Percentiles rank a stretch among this genome's conserved stretches.
Conservation (phyloP, 2,888 invertebrate genomes). For the Stenolophus ochropezus region DNA sequence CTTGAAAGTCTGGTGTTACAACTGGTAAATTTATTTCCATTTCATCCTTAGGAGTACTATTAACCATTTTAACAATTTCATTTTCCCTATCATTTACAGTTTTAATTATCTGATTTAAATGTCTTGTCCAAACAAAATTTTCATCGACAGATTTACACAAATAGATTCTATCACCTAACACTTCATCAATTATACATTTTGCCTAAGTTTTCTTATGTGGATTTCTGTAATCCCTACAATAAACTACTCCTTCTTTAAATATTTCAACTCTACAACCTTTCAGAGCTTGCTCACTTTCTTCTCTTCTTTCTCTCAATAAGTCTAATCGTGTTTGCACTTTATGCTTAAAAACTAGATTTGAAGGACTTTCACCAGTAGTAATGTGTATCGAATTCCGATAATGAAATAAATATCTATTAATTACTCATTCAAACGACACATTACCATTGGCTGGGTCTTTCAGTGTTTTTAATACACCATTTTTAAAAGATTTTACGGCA, state of each 20-base stretch:
- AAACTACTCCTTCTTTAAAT: background rate
- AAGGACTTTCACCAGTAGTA: constrained; percentile 55
- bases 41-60: too few relatives aligned
- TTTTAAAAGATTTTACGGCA: constrained; percentile 59
- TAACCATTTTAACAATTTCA: too few relatives aligned
- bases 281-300: background rate
- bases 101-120: background rate
- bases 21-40: too few relatives aligned
- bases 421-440: constrained; percentile 34
- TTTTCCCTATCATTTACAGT: too few relatives aligned
- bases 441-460: constrained; percentile 39
- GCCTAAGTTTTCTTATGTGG: constrained; percentile 1
- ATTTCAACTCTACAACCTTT: background rate
- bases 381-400: constrained; percentile 59
- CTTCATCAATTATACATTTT: background rate
- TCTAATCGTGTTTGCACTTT: constrained; percentile 55
- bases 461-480: background rate
- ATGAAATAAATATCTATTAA: constrained; percentile 57
- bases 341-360: constrained; percentile 55
- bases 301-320: background rate
- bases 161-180: constrained; percentile 12
- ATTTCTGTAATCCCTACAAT: constrained; percentile 9
- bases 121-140: constrained; percentile 3
- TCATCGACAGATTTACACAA: background rate
- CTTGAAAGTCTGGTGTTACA: too few relatives aligned